Conservation (phyloP, 2,113 vertebrate species). For the Barbus barbus region DNA sequence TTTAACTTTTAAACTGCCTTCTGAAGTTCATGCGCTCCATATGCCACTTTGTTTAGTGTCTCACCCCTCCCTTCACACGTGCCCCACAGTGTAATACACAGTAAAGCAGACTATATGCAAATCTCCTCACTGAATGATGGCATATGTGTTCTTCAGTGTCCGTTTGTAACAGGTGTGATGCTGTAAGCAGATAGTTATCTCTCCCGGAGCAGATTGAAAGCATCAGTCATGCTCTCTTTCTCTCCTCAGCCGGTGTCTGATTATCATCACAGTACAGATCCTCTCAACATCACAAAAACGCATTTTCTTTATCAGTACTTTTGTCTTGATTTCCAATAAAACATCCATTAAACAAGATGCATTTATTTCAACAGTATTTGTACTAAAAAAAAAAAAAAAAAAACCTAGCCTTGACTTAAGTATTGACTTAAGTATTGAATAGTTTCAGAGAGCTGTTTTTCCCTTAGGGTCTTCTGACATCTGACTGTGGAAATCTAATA, state of each 20-base stretch:
- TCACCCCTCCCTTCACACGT: background rate
- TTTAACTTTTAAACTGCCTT: constrained; percentile 5
- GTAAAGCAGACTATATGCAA: constrained; percentile 29
- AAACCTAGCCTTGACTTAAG: background rate
- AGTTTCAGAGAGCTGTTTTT: background rate
- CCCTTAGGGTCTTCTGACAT: background rate
- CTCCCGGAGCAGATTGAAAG: constrained; percentile 18
- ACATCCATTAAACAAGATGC: background rate
- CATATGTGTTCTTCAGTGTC: constrained; percentile 25
- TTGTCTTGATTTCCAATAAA: background rate
- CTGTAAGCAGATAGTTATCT: constrained; percentile 42
- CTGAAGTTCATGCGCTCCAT: constrained; percentile 16
- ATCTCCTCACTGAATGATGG: constrained; percentile 6
- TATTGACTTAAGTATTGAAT: background rate
- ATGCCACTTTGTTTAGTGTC: background rate
- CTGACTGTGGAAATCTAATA: background rate
- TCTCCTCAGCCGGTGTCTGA: constrained; percentile 27
- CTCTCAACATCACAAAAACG: background rate
- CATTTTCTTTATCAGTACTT: background rate
- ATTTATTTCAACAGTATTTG: background rate
- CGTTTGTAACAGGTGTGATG: constrained; percentile 42
- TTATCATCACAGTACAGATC: constrained; percentile 36
- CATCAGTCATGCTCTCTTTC: constrained; percentile 34
- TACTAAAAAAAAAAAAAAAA: too few relatives aligned
- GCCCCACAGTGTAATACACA: background rate